Evolutionary conservation across 1,140 invertebrate genomes (phyloP), one percentile per base, ranked within the genome.

Genomic region (Cherax quadricarinatus): DNA sequence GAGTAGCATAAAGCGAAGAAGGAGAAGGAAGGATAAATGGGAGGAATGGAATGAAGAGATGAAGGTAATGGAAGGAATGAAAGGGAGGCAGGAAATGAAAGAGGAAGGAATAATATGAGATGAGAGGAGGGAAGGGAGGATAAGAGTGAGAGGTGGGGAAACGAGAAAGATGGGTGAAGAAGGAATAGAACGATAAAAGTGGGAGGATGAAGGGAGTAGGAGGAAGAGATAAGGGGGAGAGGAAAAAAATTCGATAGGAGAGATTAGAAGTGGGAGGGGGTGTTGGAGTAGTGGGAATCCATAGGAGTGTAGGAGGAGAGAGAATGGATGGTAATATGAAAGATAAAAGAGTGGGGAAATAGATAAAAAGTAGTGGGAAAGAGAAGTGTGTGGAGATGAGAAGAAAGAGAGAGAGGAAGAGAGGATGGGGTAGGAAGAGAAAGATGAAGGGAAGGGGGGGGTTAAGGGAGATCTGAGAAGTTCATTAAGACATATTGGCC

Each of bases 401-500:
- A 24, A 53, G n/a, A 21, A 84, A 53, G 62, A 53, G n/a, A 21
- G n/a, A 53, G 62, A 53, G n/a, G 82, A 41, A 24, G 57, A 62
- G 21, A n/a, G 51, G 21, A 30, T 7, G 48, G 48, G 49, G 14
- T 4, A 21, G 16, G 41, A 5, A 7, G 9, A 3, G n/a, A 18
- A 16, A 24, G 18, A 21, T n/a, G 18, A 21, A 10, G 24, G 24
- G 24, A 41, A 16, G 10, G 3, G n/a, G 48, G 7, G 49, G 4
- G 24, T 10, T 10, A 51, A 10, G 21, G 21, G 53, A 9, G 60
- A 30, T 89, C 88, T 89, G 60, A 89, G 88, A 82, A 89, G 79
- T 89, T 89, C 88, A 89, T 89, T 89, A 89, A 89, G 88, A 89
- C 79, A 89, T 89, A 89, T 89, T 89, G 88, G 87, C 78, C 87